These are phyloP conservation scores for Thunnus maccoyii DNA, from an alignment of 2,113 vertebrate species.

Conservation along the genomic window DNA sequence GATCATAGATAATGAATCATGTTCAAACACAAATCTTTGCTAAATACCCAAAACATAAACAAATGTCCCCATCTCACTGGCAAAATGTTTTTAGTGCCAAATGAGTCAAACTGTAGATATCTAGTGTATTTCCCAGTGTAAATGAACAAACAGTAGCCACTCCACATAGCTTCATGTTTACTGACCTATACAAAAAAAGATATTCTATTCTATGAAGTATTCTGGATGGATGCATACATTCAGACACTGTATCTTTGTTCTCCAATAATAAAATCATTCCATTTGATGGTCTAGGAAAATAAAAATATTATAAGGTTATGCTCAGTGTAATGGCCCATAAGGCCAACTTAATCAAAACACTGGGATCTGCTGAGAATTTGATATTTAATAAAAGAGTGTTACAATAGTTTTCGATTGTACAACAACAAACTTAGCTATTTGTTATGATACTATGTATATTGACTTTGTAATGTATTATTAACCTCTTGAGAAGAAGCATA, in stretches of 20 bases:
- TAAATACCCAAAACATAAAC: conserved; percentile 10
- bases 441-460: not conserved
- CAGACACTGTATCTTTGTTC: not conserved
- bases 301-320: not conserved
- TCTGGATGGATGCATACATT: too few relatives aligned
- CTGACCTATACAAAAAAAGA: not conserved
- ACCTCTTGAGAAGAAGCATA: not conserved
- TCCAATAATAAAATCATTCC: not conserved
- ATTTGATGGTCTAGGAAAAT: not conserved
- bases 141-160: not conserved
- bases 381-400: not conserved
- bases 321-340: not conserved
- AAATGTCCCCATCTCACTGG: not conserved
- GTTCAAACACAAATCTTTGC: not conserved
- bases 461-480: not conserved
- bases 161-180: not conserved
- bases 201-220: too few relatives aligned
- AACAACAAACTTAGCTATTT: not conserved
- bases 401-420: not conserved
- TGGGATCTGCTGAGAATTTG: not conserved
- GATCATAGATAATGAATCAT: conserved; percentile 15
- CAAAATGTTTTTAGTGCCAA: not conserved
- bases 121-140: too few relatives aligned
- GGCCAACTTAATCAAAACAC: not conserved
- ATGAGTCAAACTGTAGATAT: not conserved